Evolutionary conservation across 2,113 vertebrate species (phyloP).

Genomic region (Aspiorhynchus laticeps): DNA sequence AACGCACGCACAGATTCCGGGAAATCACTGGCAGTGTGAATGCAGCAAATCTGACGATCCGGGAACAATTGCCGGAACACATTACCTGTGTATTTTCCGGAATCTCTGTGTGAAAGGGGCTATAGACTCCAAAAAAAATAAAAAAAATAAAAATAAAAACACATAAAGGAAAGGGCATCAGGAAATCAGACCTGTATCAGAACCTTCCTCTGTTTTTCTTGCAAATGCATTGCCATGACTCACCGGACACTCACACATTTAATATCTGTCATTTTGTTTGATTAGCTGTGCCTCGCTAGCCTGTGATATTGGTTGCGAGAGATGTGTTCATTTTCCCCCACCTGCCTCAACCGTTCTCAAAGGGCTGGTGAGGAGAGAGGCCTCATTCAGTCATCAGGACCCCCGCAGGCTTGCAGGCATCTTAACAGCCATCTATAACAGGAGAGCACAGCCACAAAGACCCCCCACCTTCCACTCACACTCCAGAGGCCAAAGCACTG

Average conservation of each 20-base stretch:
- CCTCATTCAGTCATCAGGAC: slow-evolving; percentile 27
- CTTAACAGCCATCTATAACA: slow-evolving; percentile 24
- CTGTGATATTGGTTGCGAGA: not conserved
- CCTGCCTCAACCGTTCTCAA: not conserved
- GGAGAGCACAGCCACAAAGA: slow-evolving; percentile 37
- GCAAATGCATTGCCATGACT: not conserved
- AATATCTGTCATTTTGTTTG: slow-evolving; percentile 22
- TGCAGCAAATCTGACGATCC: too few species aligned
- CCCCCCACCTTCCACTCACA: not conserved
- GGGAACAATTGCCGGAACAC: too few species aligned
- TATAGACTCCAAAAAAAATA: too few species aligned
- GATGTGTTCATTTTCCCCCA: not conserved
- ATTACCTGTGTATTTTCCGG: too few species aligned
- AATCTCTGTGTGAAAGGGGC: too few species aligned
- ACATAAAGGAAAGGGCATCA: not conserved
- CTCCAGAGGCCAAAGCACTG: slow-evolving; percentile 29
- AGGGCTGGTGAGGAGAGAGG: not conserved
- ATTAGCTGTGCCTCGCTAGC: not conserved
- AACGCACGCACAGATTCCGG: too few species aligned
- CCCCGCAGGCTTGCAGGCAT: slow-evolving; percentile 22
- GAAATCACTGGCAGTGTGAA: too few species aligned
- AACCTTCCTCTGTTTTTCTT: not conserved
- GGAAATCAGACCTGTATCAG: not conserved
- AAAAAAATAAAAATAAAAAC: too few species aligned
- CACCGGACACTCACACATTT: not conserved